Percentiles rank a stretch among this genome's conserved stretches.
Evolutionary conservation across 2,797 vertebrate genomes (phyloP).

Genomic region (Phalloptychus januarius): DNA sequence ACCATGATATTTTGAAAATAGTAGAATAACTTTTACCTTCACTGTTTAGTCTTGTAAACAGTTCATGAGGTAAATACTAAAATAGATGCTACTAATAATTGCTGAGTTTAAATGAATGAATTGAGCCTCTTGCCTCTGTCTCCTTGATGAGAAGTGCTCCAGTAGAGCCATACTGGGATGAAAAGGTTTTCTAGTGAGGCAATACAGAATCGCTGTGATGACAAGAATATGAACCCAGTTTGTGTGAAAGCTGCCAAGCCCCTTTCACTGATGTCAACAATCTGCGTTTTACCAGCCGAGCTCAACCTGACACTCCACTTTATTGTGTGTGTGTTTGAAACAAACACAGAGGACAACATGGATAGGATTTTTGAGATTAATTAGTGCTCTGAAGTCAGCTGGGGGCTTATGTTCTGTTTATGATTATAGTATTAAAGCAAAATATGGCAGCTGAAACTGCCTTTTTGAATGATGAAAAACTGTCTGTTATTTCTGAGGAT

Average conservation of each 20-base stretch:
- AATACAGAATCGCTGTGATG: slow-evolving; percentile 44
- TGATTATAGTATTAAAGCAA: slow-evolving; percentile 44
- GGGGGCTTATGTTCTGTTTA: slow-evolving; percentile 48
- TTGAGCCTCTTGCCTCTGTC: neutral
- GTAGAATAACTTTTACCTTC: too few species aligned
- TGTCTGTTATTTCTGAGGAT: neutral
- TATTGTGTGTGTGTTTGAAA: slow-evolving; percentile 19
- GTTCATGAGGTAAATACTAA: too few species aligned
- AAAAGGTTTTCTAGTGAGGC: slow-evolving; percentile 53
- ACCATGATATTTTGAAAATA: too few species aligned
- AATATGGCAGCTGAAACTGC: slow-evolving; percentile 1
- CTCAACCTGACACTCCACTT: slow-evolving; percentile 27
- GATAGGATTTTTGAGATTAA: slow-evolving; percentile 54
- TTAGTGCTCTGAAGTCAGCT: slow-evolving; percentile 40
- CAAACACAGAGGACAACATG: slow-evolving; percentile 45
- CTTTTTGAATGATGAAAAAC: neutral
- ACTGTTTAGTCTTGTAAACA: too few species aligned
- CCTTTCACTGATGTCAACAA: slow-evolving; percentile 22
- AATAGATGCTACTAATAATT: too few species aligned
- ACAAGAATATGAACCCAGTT: neutral
- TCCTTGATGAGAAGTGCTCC: slow-evolving; percentile 18
- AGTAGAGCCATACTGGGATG: slow-evolving; percentile 38
- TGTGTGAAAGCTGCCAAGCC: slow-evolving; percentile 2
- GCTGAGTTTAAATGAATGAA: too few species aligned
- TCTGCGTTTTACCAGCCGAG: slow-evolving; percentile 39